Conservation (phyloP, 2,888 invertebrate species). For the Drosophila stalkeri region DNA sequence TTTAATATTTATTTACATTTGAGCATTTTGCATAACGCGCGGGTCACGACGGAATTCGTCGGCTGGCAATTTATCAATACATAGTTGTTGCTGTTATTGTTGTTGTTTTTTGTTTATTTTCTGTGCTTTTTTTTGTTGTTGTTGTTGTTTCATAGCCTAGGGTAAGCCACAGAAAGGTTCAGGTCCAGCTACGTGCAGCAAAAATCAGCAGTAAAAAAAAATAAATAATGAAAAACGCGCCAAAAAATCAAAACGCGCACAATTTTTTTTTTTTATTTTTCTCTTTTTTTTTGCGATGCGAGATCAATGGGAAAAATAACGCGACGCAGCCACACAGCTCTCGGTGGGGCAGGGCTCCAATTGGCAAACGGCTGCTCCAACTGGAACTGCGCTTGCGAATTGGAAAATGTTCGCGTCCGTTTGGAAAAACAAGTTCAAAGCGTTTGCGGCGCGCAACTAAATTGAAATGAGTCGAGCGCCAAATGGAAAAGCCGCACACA, state of each 20-base stretch:
- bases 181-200: conserved; percentile 58
- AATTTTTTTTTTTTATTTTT: conserved; percentile 41
- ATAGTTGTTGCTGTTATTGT: conserved; percentile 58
- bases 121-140: conserved; percentile 16
- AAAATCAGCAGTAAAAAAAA: conserved; percentile 40
- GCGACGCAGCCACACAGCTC: conserved; percentile 35
- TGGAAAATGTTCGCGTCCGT: conserved; percentile 40
- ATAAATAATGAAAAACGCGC: conserved; percentile 71
- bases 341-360: conserved; percentile 46
- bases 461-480: conserved; percentile 73
- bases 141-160: conserved; percentile 41
- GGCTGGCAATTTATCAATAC: conserved; percentile 84
- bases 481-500: conserved; percentile 73
- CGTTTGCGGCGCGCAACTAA: conserved; percentile 82
- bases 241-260: conserved; percentile 77
- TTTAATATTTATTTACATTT: conserved; percentile 81
- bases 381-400: conserved; percentile 28
- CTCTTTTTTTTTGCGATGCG: conserved; percentile 23
- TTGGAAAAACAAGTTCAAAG: conserved; percentile 79
- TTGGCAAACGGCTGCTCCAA: conserved; percentile 10
- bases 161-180: conserved; percentile 64
- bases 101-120: conserved; percentile 17
- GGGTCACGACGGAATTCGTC: conserved; percentile 84
- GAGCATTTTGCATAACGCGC: conserved; percentile 83
- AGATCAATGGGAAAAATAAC: conserved; percentile 69